Evolutionary conservation across 2,797 vertebrate genomes (phyloP), one percentile per base, ranked within the genome.

Genomic region (Coreius guichenoti): DNA sequence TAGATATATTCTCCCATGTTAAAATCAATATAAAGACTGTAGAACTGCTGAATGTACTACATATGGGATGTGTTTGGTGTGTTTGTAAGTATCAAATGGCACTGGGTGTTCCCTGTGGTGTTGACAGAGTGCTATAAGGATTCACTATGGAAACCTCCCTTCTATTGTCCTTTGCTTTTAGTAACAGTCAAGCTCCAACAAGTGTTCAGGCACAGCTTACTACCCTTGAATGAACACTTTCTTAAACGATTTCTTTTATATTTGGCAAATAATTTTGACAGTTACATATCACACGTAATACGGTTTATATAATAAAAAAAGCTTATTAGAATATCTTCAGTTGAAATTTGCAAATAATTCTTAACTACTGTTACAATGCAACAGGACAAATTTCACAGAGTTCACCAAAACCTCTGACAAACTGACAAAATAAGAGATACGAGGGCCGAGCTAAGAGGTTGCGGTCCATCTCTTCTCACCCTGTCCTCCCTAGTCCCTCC

Each of bases 131-230:
- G 65, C 67, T 78, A 81, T 86, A 84, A 82, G 84, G 86, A 85
- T 87, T 89, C 81, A 78, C 86, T 89, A 83, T 87, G 83, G 87
- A 86, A 89, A 90, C 85, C 80, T 85, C 83, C 89, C 86, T 87
- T 89, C 80, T 84, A 80, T 84, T 87, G 83, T 88, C 85, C 89
- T 90, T 90, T 86, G 76, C 87, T 87, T 76, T 85, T 80, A 65
- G 87, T 87, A 89, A 92, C 83, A 89, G 86, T 86, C 89, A 84
- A 89, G 78, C 88, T 86, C 84, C 83, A 91, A 86, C 87, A 90
- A 91, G 87, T 89, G 88, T 90, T 90, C 49, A 77, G 85, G 65
- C 81, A 82, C 83, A 89, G 78, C 83, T 91, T 79, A 49, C 26
- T 61, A 45, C 39, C 47, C 43, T 73, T 65, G 19, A 80, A 58